phyloP scores from a whole-genome alignment of 2,888 invertebrate species.

The Zhengitettix transpicula region DNA sequence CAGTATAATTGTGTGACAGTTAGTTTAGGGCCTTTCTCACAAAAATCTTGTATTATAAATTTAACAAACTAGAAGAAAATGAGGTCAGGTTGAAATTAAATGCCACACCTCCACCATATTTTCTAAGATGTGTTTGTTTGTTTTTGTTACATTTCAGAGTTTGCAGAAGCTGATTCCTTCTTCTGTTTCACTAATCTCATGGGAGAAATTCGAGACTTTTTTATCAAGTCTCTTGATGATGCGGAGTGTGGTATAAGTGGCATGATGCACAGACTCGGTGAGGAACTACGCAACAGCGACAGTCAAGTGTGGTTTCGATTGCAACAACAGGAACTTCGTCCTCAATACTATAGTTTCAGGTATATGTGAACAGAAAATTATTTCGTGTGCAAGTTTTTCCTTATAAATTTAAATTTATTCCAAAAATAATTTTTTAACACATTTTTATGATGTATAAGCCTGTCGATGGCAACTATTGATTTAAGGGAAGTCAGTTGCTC shows the following conservation, averaged over 20 bases:
- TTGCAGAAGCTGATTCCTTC: conserved; percentile 94
- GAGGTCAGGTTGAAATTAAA: too few species aligned
- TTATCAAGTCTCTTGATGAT: conserved; percentile 90
- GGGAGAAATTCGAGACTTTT: conserved; percentile 94
- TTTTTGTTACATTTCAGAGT: conserved; percentile 35
- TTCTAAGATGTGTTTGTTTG: background rate
- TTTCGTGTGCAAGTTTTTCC: too few species aligned
- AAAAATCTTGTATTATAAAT: too few species aligned
- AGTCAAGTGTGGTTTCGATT: conserved; percentile 57
- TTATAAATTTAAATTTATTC: too few species aligned
- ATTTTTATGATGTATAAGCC: too few species aligned
- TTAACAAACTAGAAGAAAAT: too few species aligned
- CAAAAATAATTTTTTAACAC: too few species aligned
- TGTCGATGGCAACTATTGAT: too few species aligned
- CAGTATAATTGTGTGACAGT: too few species aligned
- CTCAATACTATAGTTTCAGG: conserved; percentile 94
- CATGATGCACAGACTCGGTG: conserved; percentile 71
- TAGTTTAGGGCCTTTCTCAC: too few species aligned
- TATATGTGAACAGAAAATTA: conserved; percentile 18
- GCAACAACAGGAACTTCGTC: conserved; percentile 69
- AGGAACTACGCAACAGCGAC: conserved; percentile 62
- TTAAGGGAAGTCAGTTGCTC: too few species aligned
- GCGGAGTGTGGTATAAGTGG: conserved; percentile 79
- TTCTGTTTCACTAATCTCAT: conserved; percentile 97
- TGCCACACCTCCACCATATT: too few species aligned